Evolutionary conservation across 2,113 vertebrate genomes (phyloP).

Genomic region (Sander vitreus): DNA sequence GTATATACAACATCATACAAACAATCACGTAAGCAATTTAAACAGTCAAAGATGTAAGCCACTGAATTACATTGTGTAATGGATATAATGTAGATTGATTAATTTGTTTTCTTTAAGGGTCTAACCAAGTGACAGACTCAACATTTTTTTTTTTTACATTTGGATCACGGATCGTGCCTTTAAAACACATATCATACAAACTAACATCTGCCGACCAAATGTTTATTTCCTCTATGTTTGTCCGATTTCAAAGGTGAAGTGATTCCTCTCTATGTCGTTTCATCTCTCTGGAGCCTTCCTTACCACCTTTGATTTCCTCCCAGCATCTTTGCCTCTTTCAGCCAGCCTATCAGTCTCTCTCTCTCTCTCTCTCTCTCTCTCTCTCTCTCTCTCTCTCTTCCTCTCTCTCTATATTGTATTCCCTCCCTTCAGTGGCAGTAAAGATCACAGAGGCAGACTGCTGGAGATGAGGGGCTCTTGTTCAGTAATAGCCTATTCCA

Average conservation of each 20-base stretch:
- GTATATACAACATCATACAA: background rate
- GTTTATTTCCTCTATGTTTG: constrained; percentile 3
- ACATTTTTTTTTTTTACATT: constrained; percentile 4
- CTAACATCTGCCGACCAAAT: constrained; percentile 5
- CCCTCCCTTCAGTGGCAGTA: constrained; percentile 20
- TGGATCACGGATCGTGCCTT: background rate
- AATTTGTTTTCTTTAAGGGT: no score
- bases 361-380: background rate
- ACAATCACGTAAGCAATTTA: no score
- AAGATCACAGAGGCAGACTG: constrained; percentile 50
- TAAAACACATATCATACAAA: constrained; percentile 24
- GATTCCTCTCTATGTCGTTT: constrained; percentile 6
- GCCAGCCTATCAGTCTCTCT: constrained; percentile 46
- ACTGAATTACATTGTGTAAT: background rate
- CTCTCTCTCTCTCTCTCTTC: background rate
- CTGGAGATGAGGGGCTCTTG: constrained; percentile 47
- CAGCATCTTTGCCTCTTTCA: constrained; percentile 25
- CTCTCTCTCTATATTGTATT: constrained; percentile 35
- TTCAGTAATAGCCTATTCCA: constrained; percentile 68
- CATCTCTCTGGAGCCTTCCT: constrained; percentile 22
- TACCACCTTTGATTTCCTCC: constrained; percentile 25
- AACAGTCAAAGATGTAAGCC: background rate
- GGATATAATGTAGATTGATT: no score
- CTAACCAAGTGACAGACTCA: background rate
- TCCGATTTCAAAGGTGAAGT: constrained; percentile 18